Percentiles rank a stretch among this genome's conserved stretches.
Evolutionary conservation across 2,113 vertebrate species (phyloP).

Genomic region (Mormyrus iriodes): DNA sequence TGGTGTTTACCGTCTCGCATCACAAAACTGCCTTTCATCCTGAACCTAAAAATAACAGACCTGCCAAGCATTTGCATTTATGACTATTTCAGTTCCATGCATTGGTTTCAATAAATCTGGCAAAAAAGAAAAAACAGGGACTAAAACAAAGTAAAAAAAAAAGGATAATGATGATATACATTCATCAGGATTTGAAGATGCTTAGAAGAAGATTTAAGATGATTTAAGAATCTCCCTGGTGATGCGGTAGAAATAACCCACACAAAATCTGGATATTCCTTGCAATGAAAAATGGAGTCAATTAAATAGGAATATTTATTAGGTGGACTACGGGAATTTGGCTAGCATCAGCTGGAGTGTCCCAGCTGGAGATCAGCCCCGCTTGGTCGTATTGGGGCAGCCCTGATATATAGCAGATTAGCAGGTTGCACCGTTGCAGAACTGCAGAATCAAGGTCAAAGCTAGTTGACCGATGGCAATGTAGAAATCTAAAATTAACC

Average conservation of each 20-base stretch:
- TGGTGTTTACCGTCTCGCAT: neutral
- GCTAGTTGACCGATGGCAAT: neutral
- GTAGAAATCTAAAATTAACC: neutral
- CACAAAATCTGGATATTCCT: neutral
- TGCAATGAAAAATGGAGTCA: neutral
- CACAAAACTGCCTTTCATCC: neutral
- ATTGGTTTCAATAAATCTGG: neutral
- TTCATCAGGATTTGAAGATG: neutral
- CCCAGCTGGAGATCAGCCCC: neutral
- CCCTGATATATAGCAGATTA: conserved; percentile 38
- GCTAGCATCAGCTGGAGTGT: neutral
- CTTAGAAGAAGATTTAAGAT: neutral
- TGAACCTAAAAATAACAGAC: neutral
- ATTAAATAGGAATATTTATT: conserved; percentile 10
- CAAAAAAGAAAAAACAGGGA: neutral
- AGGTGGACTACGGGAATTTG: neutral
- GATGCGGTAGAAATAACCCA: neutral
- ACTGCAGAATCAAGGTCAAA: conserved; percentile 34
- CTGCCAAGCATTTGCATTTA: neutral
- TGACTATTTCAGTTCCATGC: neutral
- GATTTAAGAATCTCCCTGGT: neutral
- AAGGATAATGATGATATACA: neutral
- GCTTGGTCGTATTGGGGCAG: neutral
- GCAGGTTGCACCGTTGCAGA: conserved; percentile 22
- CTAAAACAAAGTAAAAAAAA: neutral